A percentile compares a stretch with the other conserved stretches of the same genome.
Conservation (phyloP, 2,888 invertebrate species). For the Prenolepis imparis region DNA sequence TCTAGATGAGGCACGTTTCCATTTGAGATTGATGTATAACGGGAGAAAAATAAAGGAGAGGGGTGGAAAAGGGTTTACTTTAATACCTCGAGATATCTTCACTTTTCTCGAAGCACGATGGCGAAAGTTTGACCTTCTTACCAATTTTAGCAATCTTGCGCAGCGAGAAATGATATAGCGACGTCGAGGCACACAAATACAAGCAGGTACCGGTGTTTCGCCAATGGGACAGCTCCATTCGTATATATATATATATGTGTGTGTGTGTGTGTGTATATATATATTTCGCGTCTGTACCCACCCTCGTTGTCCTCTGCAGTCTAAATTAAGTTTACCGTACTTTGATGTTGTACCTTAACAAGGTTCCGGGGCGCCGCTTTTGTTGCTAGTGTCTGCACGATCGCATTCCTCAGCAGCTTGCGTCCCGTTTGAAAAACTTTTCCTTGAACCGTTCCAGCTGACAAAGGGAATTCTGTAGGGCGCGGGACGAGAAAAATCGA, state of each 20-base stretch:
- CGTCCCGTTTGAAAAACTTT: constrained; percentile 53
- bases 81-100: background rate
- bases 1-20: background rate
- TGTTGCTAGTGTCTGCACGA: constrained; percentile 63
- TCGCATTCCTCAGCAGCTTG: constrained; percentile 57
- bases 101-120: constrained; percentile 3
- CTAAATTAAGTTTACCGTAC: constrained; percentile 70
- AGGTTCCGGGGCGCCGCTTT: constrained; percentile 65
- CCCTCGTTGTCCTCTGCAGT: constrained; percentile 39
- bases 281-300: constrained; percentile 20
- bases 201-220: constrained; percentile 33
- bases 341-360: constrained; percentile 71
- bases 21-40: constrained; percentile 24
- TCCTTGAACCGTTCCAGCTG: constrained; percentile 55
- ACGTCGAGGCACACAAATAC: constrained; percentile 6
- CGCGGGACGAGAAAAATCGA: constrained; percentile 55
- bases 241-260: constrained; percentile 47
- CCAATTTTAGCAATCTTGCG: constrained; percentile 28
- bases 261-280: constrained; percentile 53
- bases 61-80: background rate
- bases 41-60: background rate
- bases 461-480: constrained; percentile 59
- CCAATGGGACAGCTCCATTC: constrained; percentile 23
- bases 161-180: constrained; percentile 22
- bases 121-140: constrained; percentile 13